phyloP scores from a whole-genome alignment of 2,888 invertebrate species.

The Cryptocheilus praepositus region DNA sequence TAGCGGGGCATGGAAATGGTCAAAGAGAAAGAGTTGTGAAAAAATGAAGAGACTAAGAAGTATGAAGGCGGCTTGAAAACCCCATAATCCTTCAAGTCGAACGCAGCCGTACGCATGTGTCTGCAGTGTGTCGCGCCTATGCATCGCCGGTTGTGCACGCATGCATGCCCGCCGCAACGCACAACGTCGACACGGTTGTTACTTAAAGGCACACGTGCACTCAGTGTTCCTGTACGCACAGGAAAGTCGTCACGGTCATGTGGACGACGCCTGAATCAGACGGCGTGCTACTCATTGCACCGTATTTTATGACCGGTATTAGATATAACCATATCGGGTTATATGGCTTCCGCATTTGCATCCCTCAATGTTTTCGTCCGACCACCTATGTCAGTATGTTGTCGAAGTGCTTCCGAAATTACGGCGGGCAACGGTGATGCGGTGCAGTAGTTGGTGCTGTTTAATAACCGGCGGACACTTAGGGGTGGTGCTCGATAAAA shows the following conservation, averaged over 20 bases:
- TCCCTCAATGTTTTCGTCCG: constrained; percentile 12
- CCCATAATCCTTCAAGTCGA: no score
- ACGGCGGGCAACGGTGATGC: no score
- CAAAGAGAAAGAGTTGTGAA: neutral
- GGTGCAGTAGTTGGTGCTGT: no score
- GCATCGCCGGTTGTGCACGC: neutral
- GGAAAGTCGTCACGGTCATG: constrained; percentile 48
- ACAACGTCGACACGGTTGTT: constrained; percentile 14
- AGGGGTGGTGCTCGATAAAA: no score
- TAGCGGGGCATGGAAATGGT: neutral
- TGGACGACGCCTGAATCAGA: constrained; percentile 49
- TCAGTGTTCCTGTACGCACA: constrained; percentile 38
- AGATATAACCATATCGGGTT: constrained; percentile 3
- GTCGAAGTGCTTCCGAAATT: no score
- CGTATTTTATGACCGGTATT: constrained; percentile 42
- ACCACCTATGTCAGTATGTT: no score
- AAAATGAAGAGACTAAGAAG: neutral
- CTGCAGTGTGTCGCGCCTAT: no score
- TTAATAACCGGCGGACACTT: no score
- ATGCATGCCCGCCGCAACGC: neutral
- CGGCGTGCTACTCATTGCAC: constrained; percentile 32
- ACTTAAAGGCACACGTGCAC: constrained; percentile 37
- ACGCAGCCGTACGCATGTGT: neutral
- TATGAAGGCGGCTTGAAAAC: no score
- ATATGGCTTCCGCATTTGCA: constrained; percentile 20